phyloP scores from a whole-genome alignment of 2,113 vertebrate genomes.

The Nannospalax galili region DNA sequence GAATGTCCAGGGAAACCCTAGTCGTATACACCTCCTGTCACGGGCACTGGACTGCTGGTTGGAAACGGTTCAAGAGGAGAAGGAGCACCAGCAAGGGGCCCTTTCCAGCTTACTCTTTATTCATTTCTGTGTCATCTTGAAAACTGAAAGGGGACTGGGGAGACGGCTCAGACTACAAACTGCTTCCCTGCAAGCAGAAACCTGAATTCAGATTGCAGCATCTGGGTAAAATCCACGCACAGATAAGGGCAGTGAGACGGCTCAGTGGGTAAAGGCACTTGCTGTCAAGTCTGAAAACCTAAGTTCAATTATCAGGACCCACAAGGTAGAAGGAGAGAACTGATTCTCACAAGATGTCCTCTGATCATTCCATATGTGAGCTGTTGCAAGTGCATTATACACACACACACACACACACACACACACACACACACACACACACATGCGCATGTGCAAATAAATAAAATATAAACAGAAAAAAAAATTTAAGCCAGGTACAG shows the following conservation, averaged over 20 bases:
- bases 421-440: not conserved
- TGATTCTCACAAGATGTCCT: not conserved
- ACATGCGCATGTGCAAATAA: not conserved
- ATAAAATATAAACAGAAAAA: not conserved
- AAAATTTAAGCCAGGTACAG: not conserved
- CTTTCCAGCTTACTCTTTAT: not conserved
- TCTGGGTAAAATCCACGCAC: not conserved
- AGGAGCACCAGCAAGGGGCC: not conserved
- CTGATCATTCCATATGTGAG: not conserved
- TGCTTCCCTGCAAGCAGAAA: no score
- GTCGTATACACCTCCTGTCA: not conserved
- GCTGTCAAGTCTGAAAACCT: not conserved
- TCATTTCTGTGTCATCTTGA: conserved; percentile 16
- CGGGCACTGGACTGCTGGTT: not conserved
- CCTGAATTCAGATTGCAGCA: not conserved
- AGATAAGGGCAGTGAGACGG: not conserved
- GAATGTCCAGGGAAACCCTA: not conserved
- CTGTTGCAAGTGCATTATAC: not conserved
- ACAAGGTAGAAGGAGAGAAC: not conserved
- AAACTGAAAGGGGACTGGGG: not conserved
- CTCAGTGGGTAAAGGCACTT: not conserved
- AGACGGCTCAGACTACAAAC: not conserved
- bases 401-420: not conserved
- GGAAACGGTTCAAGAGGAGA: not conserved
- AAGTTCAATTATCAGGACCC: not conserved